Base-by-base conservation (phyloP, 1,140 invertebrate species). In the Nasonia giraulti region DNA sequence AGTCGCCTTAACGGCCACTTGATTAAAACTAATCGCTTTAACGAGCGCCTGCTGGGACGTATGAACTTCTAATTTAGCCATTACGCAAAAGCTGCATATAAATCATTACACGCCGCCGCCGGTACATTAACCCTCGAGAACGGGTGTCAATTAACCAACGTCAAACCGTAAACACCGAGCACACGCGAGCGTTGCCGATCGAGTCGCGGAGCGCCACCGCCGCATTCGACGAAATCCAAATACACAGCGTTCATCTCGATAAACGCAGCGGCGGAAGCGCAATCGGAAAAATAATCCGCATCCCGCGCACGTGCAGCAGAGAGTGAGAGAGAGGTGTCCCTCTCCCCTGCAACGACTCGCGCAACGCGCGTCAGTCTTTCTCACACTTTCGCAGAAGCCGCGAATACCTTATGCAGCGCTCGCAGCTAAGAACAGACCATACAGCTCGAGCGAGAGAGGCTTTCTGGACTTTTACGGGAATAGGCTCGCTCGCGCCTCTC, bases 381-480 rank as follows among this genome's bases (percentile, higher is more conserved):
- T 85, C 62, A 68, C 77, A 81, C 76, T 44, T 86, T 85, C 82
- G 66, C 40, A 62, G 75, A 85, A 87, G 74, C 44, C 55, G 47
- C 44, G 71, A 75, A 81, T 78, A 79, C 80, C 85, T 87, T 87
- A 85, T 83, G 85, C 85, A 83, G 85, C 75, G 83, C 66, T 8
- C 44, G 14, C 17, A 69, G 50, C 50, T 55, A 20, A 55, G 50
- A 55, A 55, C 50, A 20, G 50, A 55, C 12, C 14, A 55, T 55
- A 55, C 20, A 20, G 1, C 55, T n/a, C 17, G 17, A 12, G 17
- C 55, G 4, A 20, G 17, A 75, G 66, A 82, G 74, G 78, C 27
- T 86, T 86, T 87, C 84, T 84, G 83, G 84, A 89, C 87, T 88
- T 89, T 88, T 89, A 89, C 86, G 88, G 87, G 78, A 88, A 88